Percentiles rank a stretch among this genome's conserved stretches.
Evolutionary conservation across 2,797 vertebrate species (phyloP).

Genomic region (Mareca strepera): DNA sequence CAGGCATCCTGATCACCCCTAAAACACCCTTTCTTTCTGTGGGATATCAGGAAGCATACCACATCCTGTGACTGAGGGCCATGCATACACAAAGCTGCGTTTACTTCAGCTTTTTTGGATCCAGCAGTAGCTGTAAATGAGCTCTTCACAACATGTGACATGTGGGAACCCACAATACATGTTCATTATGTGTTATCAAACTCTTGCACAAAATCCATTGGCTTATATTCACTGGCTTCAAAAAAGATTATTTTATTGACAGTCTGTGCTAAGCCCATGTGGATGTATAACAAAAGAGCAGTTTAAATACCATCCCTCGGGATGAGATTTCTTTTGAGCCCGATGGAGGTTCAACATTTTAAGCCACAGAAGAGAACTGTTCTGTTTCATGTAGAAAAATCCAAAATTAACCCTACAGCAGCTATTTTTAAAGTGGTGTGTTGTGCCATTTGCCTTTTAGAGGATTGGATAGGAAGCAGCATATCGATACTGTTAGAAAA

Average conservation of each 20-base stretch:
- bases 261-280: background rate
- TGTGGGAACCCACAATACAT: background rate
- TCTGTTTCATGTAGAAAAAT: background rate
- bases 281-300: background rate
- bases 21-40: background rate
- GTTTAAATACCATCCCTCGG: background rate
- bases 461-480: background rate
- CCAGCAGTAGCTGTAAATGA: background rate
- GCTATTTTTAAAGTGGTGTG: background rate
- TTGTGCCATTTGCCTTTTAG: background rate
- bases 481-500: background rate
- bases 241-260: background rate
- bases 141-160: background rate
- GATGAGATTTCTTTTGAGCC: background rate
- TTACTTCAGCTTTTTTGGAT: background rate
- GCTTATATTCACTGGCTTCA: background rate
- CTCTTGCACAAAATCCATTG: background rate
- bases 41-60: background rate
- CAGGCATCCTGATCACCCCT: background rate
- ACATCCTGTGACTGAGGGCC: background rate
- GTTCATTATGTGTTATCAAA: background rate
- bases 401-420: background rate
- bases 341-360: background rate
- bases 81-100: background rate
- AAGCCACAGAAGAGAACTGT: background rate